Evolutionary conservation across 2,888 invertebrate genomes (phyloP), one percentile per base, ranked within the genome.

Genomic region (Nomada fucata): DNA sequence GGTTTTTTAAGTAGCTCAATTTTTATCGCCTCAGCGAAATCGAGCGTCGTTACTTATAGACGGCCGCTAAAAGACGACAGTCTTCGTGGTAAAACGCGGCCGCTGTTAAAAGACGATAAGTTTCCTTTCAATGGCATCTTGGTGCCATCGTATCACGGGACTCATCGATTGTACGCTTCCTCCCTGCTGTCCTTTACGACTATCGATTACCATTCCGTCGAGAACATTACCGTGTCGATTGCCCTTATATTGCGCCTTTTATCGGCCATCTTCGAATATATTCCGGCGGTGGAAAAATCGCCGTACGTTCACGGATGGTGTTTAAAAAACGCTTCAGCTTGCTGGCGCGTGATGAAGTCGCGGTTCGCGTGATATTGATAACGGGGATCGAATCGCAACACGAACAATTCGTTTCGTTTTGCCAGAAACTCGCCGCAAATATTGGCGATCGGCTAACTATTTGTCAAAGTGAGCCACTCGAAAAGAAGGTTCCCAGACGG

Each of bases 201-300:
- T 59, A 65, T 81, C 81, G 80, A 80, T 80, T 81, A 80, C 81
- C 81, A n/a, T 81, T 65, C 23, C 68, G n/a, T 26, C 11, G 50
- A n/a, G 67, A 63, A 67, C 13, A 52, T 23, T 42, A 11, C 18
- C 52, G 2, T 68, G 73, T 59, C 80, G 47, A 68, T 73, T 80
- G 68, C 63, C 64, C 36, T 64, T 55, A 63, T 55, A 63, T 63
- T 15, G 50, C 52, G n/a, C 26, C 23, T 68, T 80, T 81, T 81
- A 63, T 80, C 64, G 36, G 13, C 36, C 29, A 36, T 53, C 36
- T 42, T 42, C 20, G 15, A 59, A 70, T 64, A 26, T 44, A 74
- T 50, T 67, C 15, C 11, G 15, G 29, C 15, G 47, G n/a, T 13
- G 20, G 20, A 47, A 59, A 64, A 63, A 64, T 69, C 18, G 57